Evolutionary conservation across 1,140 invertebrate species (phyloP).

Genomic region (Nymphalis io): DNA sequence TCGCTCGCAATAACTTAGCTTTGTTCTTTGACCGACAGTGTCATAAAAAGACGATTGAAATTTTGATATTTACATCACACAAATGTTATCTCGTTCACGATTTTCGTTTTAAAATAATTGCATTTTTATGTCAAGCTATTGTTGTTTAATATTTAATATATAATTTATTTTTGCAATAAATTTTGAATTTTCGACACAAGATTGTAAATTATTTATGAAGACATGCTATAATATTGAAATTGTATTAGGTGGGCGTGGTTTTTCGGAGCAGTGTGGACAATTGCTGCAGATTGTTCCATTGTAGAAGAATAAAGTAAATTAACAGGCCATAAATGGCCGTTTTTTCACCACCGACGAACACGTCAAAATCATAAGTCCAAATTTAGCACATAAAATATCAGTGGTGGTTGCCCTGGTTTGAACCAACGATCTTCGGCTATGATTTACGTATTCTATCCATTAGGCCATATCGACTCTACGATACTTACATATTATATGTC

Average conservation of each 20-base stretch:
- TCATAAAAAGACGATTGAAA: constrained; percentile 18
- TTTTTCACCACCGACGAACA: too few species aligned
- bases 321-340: too few species aligned
- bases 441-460: too few species aligned
- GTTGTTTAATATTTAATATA: neutral
- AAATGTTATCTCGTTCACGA: neutral
- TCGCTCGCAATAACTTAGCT: constrained; percentile 15
- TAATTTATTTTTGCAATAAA: neutral
- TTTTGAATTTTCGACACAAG: neutral
- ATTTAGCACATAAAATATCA: too few species aligned
- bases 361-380: too few species aligned
- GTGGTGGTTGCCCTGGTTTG: too few species aligned
- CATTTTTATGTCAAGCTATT: neutral
- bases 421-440: too few species aligned
- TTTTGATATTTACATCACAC: constrained; percentile 2
- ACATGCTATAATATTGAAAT: constrained; percentile 6
- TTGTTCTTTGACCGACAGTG: constrained; percentile 29
- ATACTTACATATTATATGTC: too few species aligned
- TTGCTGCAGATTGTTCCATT: neutral
- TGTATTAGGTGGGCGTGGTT: neutral
- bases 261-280: constrained; percentile 15
- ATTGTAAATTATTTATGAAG: neutral
- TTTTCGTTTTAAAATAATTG: too few species aligned
- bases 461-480: too few species aligned
- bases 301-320: too few species aligned